Percentiles rank a stretch among this genome's conserved stretches.
These are phyloP conservation scores for Steinernema khuongi DNA, from an alignment of 1,140 invertebrate genomes.

Conservation along the genomic window DNA sequence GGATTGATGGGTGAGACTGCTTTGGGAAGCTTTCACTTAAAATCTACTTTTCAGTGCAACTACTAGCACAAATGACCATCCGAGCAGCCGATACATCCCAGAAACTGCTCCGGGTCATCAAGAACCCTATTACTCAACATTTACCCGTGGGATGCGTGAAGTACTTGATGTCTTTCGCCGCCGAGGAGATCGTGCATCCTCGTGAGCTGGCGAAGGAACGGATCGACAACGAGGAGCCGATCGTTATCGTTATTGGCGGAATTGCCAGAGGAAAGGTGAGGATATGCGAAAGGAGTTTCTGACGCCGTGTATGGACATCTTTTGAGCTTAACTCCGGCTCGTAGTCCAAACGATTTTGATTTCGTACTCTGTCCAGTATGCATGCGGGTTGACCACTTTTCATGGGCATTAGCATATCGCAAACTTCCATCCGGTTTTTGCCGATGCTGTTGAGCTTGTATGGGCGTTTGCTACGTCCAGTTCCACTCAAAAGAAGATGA, in stretches of 20 bases:
- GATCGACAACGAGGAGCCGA: constrained; percentile 42
- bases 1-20: constrained; percentile 80
- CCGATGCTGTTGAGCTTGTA: no score
- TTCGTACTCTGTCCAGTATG: no score
- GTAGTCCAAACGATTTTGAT: neutral
- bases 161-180: constrained; percentile 80
- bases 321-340: constrained; percentile 12
- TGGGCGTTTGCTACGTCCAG: no score
- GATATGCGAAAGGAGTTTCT: constrained; percentile 27
- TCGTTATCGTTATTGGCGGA: constrained; percentile 82
- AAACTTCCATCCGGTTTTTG: no score
- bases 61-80: constrained; percentile 87
- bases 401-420: no score
- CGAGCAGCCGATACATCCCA: constrained; percentile 79
- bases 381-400: no score
- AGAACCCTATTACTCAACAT: constrained; percentile 90
- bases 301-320: neutral
- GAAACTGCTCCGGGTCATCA: constrained; percentile 83
- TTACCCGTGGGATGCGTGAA: constrained; percentile 89
- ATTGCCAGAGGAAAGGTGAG: constrained; percentile 88
- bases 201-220: constrained; percentile 71
- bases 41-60: constrained; percentile 73
- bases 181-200: constrained; percentile 72
- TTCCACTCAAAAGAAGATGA: no score
- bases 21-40: neutral